Percentiles rank a stretch among this genome's conserved stretches.
Evolutionary conservation across 1,140 invertebrate species (phyloP).

Genomic region (Zaprionus gabonicus): DNA sequence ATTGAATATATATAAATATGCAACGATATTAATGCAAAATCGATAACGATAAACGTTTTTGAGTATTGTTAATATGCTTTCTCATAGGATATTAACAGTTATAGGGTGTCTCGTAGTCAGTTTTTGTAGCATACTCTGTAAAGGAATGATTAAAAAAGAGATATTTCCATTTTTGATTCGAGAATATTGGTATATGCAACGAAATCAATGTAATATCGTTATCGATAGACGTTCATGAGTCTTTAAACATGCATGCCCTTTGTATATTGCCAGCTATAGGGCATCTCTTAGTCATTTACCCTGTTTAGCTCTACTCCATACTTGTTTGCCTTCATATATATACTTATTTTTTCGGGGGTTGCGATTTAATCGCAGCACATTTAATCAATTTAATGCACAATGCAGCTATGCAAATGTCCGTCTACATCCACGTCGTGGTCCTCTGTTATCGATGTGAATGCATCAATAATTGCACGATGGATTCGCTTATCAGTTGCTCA

Average conservation of each 20-base stretch:
- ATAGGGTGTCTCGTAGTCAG: too few relatives aligned
- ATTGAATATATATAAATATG: too few relatives aligned
- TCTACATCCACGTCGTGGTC: neutral
- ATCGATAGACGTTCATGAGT: neutral
- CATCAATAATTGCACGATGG: slow-evolving; percentile 69
- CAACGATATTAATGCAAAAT: too few relatives aligned
- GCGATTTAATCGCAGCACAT: slow-evolving; percentile 67
- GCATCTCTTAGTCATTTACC: neutral
- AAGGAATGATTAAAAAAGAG: neutral
- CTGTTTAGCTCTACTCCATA: neutral
- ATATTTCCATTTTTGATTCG: neutral
- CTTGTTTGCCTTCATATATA: slow-evolving; percentile 1
- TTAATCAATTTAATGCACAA: slow-evolving; percentile 79
- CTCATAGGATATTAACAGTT: too few relatives aligned
- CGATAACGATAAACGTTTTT: too few relatives aligned
- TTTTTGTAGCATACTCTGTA: slow-evolving; percentile 4
- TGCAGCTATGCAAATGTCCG: slow-evolving; percentile 59
- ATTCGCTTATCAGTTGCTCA: slow-evolving; percentile 40
- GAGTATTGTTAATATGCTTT: too few relatives aligned
- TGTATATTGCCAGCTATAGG: neutral
- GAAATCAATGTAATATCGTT: neutral
- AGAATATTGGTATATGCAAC: neutral
- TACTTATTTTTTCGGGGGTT: slow-evolving; percentile 51
- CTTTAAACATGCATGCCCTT: neutral
- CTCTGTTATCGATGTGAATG: slow-evolving; percentile 51